These are phyloP conservation scores for Thymallus thymallus DNA, from an alignment of 2,113 vertebrate species.

Conservation along the genomic window DNA sequence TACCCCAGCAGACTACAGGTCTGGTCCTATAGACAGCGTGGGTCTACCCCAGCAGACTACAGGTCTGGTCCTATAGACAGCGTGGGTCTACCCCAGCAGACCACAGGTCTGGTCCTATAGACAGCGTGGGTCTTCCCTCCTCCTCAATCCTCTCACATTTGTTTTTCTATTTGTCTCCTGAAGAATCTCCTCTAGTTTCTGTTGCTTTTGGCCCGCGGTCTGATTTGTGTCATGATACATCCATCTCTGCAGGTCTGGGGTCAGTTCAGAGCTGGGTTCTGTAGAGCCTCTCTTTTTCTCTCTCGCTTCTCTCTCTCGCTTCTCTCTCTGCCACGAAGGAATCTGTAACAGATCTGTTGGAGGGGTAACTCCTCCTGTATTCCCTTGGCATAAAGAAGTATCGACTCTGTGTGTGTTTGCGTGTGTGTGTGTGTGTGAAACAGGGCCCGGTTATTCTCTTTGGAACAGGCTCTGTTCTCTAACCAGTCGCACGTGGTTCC, in stretches of 20 bases:
- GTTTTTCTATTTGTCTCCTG: slow-evolving; percentile 11
- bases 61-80: no score
- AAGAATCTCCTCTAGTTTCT: not conserved
- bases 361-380: slow-evolving; percentile 11
- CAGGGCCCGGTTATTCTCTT: no score
- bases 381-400: slow-evolving; percentile 4
- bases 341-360: no score
- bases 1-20: slow-evolving; percentile 19
- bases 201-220: not conserved
- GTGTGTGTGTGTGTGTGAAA: no score
- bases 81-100: no score
- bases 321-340: not conserved
- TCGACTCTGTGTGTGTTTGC: no score
- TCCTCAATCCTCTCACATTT: not conserved
- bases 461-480: slow-evolving; percentile 6
- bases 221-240: not conserved
- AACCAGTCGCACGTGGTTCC: slow-evolving; percentile 21
- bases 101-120: not conserved
- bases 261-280: not conserved
- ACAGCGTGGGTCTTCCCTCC: not conserved
- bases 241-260: no score
- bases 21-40: not conserved
- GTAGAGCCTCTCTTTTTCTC: not conserved
- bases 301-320: not conserved
- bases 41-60: slow-evolving; percentile 22